Conservation (phyloP, 2,113 vertebrate species). For the Laticauda laticaudata region DNA sequence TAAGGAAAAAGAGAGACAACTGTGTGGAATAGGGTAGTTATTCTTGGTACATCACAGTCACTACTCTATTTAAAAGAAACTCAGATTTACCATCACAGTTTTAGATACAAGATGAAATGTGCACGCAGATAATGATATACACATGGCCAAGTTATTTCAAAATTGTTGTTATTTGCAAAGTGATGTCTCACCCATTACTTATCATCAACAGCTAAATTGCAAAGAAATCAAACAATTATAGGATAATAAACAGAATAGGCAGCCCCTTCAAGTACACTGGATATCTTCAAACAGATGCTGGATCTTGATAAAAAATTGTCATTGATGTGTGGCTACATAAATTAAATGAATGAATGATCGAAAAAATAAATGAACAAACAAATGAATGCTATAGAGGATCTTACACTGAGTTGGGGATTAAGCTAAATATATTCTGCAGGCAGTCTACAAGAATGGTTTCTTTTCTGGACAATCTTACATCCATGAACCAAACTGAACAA, state of each 20-base stretch:
- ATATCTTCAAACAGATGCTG: neutral
- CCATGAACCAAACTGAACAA: neutral
- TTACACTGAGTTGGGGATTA: neutral
- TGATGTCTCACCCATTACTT: neutral
- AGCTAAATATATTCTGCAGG: neutral
- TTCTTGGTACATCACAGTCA: slow-evolving; percentile 25
- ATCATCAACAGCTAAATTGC: neutral
- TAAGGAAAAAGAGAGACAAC: slow-evolving; percentile 43
- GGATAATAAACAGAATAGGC: neutral
- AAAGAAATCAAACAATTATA: neutral
- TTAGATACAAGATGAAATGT: neutral
- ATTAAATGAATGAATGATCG: neutral
- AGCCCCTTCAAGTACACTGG: neutral
- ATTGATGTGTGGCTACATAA: neutral
- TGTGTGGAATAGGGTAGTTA: slow-evolving; percentile 37
- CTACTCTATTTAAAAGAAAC: neutral
- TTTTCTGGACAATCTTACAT: neutral
- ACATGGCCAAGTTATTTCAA: neutral
- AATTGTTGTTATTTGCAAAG: neutral
- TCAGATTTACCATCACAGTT: too few relatives aligned
- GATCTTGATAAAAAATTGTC: neutral
- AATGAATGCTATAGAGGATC: neutral
- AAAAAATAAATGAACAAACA: neutral
- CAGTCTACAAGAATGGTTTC: neutral
- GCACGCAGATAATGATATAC: neutral